Base-by-base conservation (phyloP, 2,113 vertebrate species). In the Fregetta grallaria region DNA sequence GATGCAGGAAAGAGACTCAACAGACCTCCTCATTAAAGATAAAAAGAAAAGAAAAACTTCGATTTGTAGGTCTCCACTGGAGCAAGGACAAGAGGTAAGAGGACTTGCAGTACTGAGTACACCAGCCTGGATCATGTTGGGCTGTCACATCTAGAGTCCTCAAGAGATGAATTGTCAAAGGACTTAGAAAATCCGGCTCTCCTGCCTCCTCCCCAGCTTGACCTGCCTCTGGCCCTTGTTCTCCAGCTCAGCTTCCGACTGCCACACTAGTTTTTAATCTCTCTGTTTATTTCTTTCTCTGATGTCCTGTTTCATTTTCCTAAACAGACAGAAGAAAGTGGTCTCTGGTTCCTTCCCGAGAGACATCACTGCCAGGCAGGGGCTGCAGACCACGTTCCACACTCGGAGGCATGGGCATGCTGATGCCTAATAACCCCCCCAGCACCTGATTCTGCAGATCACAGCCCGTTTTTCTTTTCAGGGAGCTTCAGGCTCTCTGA, bases 1-100 rank as follows among this genome's bases (percentile, higher is more conserved):
- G 91, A 88, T 91, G 79, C 87, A 61, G 73, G 56, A 80, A 80
- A 94, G 66, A 90, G n/a, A 81, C 55, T 91, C 81, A 75, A 67
- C 45, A 86, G 78, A 81, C 42, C 72, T 89, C 53, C 59, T 90
- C 32, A 67, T 81, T 86, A 93, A 79, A 93, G 77, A 89, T 62
- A 85, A 84, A 84, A 86, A 47, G 22, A 27, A 78, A 73, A 88
- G 14, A 50, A 81, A 89, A 90, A 32, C 25, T 80, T 75, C 47
- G 47, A 73, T 92, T 81, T 52, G 36, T 78, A 86, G 58, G 85
- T 89, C 58, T 92, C 95, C 63, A 62, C 14, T 70, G 65, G 63
- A 91, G 47, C 27, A 94, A 75, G 47, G 70, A 55, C 75, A 89
- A 72, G 84, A 70, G 50, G 65, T 75, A 74, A 76, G 73, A 89